phyloP scores from a whole-genome alignment of 1,140 invertebrate species.

The Drosophila auraria region DNA sequence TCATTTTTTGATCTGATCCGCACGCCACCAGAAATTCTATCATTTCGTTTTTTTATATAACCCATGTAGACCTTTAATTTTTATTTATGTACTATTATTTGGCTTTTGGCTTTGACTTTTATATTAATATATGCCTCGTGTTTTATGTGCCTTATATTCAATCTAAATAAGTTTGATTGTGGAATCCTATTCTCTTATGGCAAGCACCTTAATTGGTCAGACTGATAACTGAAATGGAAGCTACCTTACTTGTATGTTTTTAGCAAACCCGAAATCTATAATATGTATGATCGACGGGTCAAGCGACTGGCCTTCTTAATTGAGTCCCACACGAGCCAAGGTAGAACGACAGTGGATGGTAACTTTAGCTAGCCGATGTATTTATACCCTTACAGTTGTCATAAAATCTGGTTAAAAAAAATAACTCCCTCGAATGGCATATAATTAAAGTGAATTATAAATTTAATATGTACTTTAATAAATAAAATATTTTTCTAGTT shows the following conservation, averaged over 20 bases:
- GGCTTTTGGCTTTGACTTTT: background rate
- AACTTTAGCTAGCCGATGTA: background rate
- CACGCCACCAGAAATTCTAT: background rate
- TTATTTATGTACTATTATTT: background rate
- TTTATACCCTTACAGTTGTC: background rate
- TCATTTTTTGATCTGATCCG: slow-evolving; percentile 7
- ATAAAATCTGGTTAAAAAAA: no score
- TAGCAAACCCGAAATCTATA: background rate
- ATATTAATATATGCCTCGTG: no score
- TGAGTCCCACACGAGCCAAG: background rate
- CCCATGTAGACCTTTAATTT: background rate
- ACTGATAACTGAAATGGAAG: slow-evolving; percentile 1
- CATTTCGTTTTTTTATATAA: slow-evolving; percentile 3
- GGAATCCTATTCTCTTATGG: background rate
- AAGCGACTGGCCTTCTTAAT: slow-evolving; percentile 18
- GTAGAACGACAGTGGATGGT: background rate
- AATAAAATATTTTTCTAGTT: background rate
- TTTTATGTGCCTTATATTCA: background rate
- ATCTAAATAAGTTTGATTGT: background rate
- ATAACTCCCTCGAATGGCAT: no score
- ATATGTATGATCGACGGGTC: slow-evolving; percentile 7
- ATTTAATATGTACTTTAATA: background rate
- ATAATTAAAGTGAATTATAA: background rate
- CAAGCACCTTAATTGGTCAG: slow-evolving; percentile 11
- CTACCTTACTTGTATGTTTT: background rate